A percentile compares a stretch with the other conserved stretches of the same genome.
Evolutionary conservation across 2,888 invertebrate genomes (phyloP).

Genomic region (Allygus modestus): DNA sequence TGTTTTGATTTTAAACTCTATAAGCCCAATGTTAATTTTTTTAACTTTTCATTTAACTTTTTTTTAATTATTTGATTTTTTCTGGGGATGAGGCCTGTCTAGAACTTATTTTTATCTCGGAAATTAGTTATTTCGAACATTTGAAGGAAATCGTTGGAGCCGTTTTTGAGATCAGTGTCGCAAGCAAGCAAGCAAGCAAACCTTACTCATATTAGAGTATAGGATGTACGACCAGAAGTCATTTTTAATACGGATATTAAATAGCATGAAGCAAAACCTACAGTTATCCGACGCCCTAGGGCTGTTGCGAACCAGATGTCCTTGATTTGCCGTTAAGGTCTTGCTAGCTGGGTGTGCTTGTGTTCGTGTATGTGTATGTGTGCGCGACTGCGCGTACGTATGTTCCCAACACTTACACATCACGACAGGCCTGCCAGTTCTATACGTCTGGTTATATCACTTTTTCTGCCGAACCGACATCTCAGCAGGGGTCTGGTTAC

Average conservation of each 20-base stretch:
- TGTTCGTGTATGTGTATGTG: background rate
- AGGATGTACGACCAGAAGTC: no score
- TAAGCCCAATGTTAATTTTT: no score
- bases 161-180: no score
- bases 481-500: slow-evolving; percentile 18
- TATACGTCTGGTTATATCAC: slow-evolving; percentile 22
- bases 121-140: no score
- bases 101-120: no score
- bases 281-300: background rate
- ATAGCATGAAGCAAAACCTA: background rate
- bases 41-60: no score
- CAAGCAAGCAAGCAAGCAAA: no score
- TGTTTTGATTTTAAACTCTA: no score
- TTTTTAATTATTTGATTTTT: no score
- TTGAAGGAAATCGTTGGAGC: no score
- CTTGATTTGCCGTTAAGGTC: slow-evolving; percentile 16
- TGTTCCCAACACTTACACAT: background rate
- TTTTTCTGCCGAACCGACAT: slow-evolving; percentile 5
- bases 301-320: background rate
- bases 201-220: no score
- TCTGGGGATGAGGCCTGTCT: no score
- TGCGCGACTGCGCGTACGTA: background rate
- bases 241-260: background rate
- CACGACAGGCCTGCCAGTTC: background rate
- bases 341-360: background rate